Conservation (phyloP, 2,888 invertebrate genomes). For the Rhingia rostrata region DNA sequence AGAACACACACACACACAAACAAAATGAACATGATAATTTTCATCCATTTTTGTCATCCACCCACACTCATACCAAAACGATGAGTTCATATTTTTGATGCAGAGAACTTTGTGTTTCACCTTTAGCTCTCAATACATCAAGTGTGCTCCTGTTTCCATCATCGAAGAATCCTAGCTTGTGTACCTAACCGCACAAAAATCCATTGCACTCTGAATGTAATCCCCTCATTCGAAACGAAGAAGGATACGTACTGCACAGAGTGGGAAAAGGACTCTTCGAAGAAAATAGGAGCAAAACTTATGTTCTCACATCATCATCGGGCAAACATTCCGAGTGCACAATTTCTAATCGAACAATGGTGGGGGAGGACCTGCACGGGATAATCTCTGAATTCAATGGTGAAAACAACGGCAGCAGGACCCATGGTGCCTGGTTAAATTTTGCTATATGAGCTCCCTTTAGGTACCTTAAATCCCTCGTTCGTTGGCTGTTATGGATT, state of each 20-base stretch:
- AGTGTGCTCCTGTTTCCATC: no score
- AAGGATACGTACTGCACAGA: no score
- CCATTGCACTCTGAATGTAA: no score
- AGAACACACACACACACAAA: neutral
- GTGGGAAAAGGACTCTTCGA: neutral
- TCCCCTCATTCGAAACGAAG: no score
- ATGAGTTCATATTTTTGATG: neutral
- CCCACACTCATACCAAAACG: neutral
- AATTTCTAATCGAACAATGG: neutral
- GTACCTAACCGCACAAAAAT: no score
- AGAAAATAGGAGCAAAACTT: conserved; percentile 6
- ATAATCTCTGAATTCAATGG: conserved; percentile 19
- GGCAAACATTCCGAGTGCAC: no score
- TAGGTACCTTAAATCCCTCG: no score
- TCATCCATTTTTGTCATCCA: neutral
- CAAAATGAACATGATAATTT: no score
- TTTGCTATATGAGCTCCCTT: neutral
- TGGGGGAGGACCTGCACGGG: neutral
- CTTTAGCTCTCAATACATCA: no score
- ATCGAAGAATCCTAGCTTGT: no score
- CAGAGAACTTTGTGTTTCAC: no score
- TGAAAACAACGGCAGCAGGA: conserved; percentile 2
- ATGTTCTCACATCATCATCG: conserved; percentile 12
- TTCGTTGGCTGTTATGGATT: conserved; percentile 1
- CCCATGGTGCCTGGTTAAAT: neutral